Base-by-base conservation (phyloP, 2,888 invertebrate genomes). In the Stramonita haemastoma region DNA sequence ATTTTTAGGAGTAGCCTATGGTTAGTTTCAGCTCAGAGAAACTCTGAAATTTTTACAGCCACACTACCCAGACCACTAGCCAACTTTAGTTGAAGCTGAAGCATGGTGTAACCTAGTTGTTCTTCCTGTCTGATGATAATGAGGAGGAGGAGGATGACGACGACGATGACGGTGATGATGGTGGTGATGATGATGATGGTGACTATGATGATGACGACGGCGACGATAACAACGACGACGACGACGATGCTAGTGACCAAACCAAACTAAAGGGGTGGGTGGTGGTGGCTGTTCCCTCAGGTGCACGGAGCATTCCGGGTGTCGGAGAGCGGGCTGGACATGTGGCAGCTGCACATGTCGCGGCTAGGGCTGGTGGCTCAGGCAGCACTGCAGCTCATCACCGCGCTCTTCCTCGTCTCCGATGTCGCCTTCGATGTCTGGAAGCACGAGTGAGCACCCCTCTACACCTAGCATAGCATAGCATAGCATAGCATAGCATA, bases 361-460 rank as follows among this genome's bases (percentile, higher is more conserved):
- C 97, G 98, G 86, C 96, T 98, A 89, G 98, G 98, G 15, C 97
- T 98, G 92, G 96, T 99, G 92, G 98, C 98, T 92, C 98, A 98
- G 96, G 98, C 98, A 88, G 97, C 98, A 92, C 98, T 99, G 98
- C 97, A 98, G 90, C 98, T 98, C 93, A 97, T 98, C 93, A 98
- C 98, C 93, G 98, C 98, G 13, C 97, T 98, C 84, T 98, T 98
- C 96, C 97, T 99, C 57, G 98, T 98, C 93, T 98, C 98, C 13
- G 98, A 99, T 96, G 98, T 98, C 0, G 97, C 98, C 91, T 98
- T 98, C 93, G 98, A 98, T 96, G 98, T 98, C 96, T 98, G 98
- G 98, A 98, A 98, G 96, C 97, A 98, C 92, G 98, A 98, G 98
- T 98, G 94, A 97, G 97, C 97, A 11, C 56, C 22, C n/a, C n/a